Percentiles rank a stretch among this genome's conserved stretches.
These are phyloP conservation scores for Petrocephalus schoutedeni DNA, from an alignment of 2,797 vertebrate species.

Conservation along the genomic window DNA sequence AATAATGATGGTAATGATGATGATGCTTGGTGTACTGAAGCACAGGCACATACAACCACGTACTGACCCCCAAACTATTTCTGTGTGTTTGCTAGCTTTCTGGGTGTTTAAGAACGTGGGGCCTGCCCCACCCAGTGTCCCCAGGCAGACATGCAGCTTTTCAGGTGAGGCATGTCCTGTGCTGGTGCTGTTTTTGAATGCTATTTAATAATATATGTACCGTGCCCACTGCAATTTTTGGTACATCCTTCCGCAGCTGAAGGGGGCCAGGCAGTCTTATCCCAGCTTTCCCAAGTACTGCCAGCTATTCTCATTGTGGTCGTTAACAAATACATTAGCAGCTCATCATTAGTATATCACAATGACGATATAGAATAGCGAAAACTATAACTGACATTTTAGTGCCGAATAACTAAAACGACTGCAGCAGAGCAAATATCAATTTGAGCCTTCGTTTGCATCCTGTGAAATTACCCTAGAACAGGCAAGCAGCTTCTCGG, in stretches of 20 bases:
- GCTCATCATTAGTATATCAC: conserved; percentile 2
- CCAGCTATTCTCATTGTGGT: neutral
- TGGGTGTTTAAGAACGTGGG: neutral
- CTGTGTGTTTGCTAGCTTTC: neutral
- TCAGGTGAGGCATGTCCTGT: neutral
- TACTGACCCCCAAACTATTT: neutral
- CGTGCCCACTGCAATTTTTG: neutral
- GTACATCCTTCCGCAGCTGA: neutral
- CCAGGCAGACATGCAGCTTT: neutral
- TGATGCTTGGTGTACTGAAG: neutral
- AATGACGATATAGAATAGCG: neutral
- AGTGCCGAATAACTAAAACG: neutral
- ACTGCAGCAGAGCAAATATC: neutral
- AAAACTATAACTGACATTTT: neutral
- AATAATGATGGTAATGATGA: too few relatives aligned
- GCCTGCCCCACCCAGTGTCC: neutral
- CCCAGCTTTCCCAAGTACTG: neutral
- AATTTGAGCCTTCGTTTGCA: conserved; percentile 4
- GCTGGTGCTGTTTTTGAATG: neutral
- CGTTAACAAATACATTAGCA: neutral
- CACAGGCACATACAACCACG: neutral
- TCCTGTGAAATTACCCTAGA: neutral
- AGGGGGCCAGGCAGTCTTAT: neutral
- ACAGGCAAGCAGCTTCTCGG: neutral
- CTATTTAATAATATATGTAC: neutral